Conservation (phyloP, 2,797 vertebrate species). For the Mormyrus hasselquistii region DNA sequence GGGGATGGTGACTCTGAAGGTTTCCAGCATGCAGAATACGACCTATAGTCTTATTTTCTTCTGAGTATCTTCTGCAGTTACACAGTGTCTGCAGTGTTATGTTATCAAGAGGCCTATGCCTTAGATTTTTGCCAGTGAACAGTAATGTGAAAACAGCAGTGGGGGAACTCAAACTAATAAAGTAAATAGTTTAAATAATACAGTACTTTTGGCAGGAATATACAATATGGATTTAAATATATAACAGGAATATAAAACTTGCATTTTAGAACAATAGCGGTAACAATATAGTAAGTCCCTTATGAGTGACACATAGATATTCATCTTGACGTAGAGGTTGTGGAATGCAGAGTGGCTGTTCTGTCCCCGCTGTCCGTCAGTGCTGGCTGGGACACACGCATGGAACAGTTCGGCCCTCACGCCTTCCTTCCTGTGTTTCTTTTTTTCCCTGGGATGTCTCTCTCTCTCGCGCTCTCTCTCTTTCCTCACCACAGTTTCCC, state of each 20-base stretch:
- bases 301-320: not conserved
- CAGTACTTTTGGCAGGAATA: not conserved
- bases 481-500: constrained; percentile 71
- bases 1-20: not conserved
- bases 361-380: constrained; percentile 12
- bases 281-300: not conserved
- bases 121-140: not conserved
- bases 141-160: not conserved
- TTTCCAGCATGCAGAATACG: not conserved
- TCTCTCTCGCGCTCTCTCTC: constrained; percentile 37
- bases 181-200: not conserved
- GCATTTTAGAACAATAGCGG: not conserved
- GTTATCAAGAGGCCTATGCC: not conserved
- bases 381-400: constrained; percentile 16
- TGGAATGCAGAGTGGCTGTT: constrained; percentile 3
- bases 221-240: not conserved
- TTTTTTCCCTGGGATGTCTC: not conserved
- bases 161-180: not conserved
- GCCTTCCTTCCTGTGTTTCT: constrained; percentile 24
- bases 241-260: not conserved
- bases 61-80: not conserved
- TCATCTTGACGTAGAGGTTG: not conserved
- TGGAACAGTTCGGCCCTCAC: constrained; percentile 22
- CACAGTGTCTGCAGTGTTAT: not conserved
- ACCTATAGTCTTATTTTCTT: no score